These are phyloP conservation scores for Siderastrea siderea DNA, from an alignment of 92 coral and sea anemone species.

Conservation along the genomic window DNA sequence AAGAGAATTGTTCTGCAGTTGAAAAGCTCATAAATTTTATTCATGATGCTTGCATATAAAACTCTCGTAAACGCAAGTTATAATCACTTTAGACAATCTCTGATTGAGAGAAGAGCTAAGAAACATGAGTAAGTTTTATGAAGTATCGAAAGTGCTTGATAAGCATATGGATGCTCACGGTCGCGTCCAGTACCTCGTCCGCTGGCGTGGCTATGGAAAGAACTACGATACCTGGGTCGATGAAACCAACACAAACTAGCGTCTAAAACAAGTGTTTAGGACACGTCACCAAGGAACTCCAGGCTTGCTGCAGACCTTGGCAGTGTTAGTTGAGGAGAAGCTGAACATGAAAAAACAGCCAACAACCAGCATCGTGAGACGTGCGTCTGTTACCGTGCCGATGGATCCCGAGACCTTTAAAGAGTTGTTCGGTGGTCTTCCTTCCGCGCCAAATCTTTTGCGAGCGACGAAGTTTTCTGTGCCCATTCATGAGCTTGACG, in stretches of 20 bases:
- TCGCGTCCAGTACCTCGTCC: conserved; percentile 45
- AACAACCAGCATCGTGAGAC: conserved; percentile 1
- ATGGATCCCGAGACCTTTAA: conserved; percentile 16
- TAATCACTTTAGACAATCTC: background rate
- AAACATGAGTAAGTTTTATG: conserved; percentile 16
- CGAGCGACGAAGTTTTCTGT: conserved; percentile 4
- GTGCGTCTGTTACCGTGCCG: background rate
- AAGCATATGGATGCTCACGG: conserved; percentile 38
- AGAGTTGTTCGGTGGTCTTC: conserved; percentile 4
- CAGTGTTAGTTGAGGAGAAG: background rate
- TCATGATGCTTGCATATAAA: no score
- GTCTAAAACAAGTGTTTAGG: conserved; percentile 7
- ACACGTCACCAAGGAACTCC: conserved; percentile 17
- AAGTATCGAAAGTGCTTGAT: conserved; percentile 8
- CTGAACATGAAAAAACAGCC: conserved; percentile 21
- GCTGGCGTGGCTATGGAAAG: conserved; percentile 52
- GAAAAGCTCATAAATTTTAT: no score
- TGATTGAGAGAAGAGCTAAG: background rate
- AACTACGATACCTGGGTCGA: conserved; percentile 51
- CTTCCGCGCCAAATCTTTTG: conserved; percentile 26
- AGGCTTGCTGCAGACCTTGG: conserved; percentile 37
- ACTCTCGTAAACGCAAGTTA: background rate
- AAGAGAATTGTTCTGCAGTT: no score
- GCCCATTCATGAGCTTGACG: conserved; percentile 47
- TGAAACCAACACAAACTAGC: conserved; percentile 28